Conservation (phyloP, 2,797 vertebrate species). For the Babyrousa celebensis region DNA sequence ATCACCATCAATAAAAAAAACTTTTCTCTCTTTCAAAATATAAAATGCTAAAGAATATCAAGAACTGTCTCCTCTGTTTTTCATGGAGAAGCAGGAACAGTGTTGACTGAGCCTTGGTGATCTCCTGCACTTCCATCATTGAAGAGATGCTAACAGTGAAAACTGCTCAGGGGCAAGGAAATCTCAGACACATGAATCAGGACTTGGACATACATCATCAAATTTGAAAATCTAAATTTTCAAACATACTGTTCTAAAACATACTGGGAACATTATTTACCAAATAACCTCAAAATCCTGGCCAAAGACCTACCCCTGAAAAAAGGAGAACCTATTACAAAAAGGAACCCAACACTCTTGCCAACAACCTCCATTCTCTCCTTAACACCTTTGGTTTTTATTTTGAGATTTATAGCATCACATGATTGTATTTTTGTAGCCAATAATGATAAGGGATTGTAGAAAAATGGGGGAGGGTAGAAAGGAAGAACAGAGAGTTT, state of each 20-base stretch:
- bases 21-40: not conserved
- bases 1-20: not conserved
- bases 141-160: not conserved
- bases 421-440: not conserved
- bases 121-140: not conserved
- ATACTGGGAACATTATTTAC: constrained; percentile 1
- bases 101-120: not conserved
- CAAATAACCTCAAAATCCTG: not conserved
- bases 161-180: not conserved
- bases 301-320: not conserved
- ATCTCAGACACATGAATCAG: not conserved
- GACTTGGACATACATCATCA: not conserved
- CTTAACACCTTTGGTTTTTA: not conserved
- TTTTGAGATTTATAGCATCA: not conserved
- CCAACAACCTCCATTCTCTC: not conserved
- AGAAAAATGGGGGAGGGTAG: not conserved
- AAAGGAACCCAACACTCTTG: not conserved
- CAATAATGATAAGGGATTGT: not conserved
- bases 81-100: not conserved
- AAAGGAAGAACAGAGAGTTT: not conserved
- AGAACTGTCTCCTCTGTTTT: not conserved
- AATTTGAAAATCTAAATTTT: not conserved
- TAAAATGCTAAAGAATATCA: not conserved
- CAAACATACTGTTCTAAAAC: not conserved
- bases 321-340: not conserved